These are phyloP conservation scores for Apodemus agrarius DNA, from an alignment of 2,797 vertebrate genomes.

Conservation along the genomic window DNA sequence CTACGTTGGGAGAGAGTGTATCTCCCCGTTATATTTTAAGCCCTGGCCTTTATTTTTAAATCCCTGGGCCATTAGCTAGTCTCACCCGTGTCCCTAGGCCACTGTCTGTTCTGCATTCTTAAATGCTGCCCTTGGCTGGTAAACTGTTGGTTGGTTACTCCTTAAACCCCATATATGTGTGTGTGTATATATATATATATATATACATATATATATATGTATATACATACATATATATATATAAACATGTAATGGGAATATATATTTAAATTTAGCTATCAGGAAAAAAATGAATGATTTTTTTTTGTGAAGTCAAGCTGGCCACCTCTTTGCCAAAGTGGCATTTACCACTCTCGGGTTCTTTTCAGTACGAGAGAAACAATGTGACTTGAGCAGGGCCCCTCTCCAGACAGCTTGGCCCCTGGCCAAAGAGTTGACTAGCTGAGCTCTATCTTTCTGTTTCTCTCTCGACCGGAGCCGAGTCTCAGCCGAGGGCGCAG, in stretches of 20 bases:
- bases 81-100: constrained; percentile 66
- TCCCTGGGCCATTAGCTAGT: constrained; percentile 77
- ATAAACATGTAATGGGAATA: constrained; percentile 73
- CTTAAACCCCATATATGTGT: constrained; percentile 8
- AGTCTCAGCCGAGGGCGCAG: constrained; percentile 78
- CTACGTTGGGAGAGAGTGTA: constrained; percentile 27
- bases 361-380: constrained; percentile 87
- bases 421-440: constrained; percentile 84
- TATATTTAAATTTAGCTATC: constrained; percentile 85
- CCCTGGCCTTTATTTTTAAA: not conserved
- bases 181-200: not conserved
- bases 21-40: constrained; percentile 53
- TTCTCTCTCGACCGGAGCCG: constrained; percentile 76
- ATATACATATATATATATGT: constrained; percentile 30
- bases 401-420: constrained; percentile 87
- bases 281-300: constrained; percentile 86
- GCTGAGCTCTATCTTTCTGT: constrained; percentile 83
- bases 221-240: not conserved
- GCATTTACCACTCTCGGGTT: constrained; percentile 86
- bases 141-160: constrained; percentile 83
- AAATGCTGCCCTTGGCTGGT: constrained; percentile 81
- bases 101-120: constrained; percentile 74
- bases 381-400: constrained; percentile 84
- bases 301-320: constrained; percentile 85
- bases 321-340: constrained; percentile 86